A percentile compares a stretch with the other conserved stretches of the same genome.
phyloP scores from a whole-genome alignment of 2,113 vertebrate species.

The Cheilinus undulatus region DNA sequence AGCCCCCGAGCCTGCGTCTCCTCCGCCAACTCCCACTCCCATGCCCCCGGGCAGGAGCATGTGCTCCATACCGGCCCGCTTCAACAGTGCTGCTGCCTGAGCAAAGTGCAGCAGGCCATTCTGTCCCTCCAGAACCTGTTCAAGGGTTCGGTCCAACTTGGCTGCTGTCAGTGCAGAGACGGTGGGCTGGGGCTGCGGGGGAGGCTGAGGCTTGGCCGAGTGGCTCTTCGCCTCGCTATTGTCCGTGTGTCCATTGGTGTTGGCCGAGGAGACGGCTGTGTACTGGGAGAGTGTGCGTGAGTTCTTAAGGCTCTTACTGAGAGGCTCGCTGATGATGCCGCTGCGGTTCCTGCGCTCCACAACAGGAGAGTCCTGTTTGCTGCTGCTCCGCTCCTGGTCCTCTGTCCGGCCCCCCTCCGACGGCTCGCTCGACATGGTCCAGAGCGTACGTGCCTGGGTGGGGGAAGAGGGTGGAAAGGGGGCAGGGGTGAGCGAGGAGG shows the following conservation, averaged over 20 bases:
- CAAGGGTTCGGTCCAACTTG: constrained; percentile 94
- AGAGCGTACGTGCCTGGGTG: constrained; percentile 75
- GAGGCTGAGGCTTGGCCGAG: constrained; percentile 90
- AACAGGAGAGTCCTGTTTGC: constrained; percentile 85
- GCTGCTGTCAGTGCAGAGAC: constrained; percentile 83
- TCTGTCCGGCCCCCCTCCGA: constrained; percentile 90
- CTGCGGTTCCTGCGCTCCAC: constrained; percentile 94
- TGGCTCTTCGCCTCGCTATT: constrained; percentile 88
- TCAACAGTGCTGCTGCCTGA: constrained; percentile 95
- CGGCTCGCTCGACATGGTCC: constrained; percentile 94
- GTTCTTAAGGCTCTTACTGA: constrained; percentile 97
- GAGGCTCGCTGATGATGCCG: constrained; percentile 97
- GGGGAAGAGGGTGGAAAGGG: constrained; percentile 78
- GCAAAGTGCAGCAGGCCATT: constrained; percentile 96
- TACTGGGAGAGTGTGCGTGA: constrained; percentile 96
- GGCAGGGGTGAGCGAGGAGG: constrained; percentile 66
- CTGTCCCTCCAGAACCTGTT: constrained; percentile 95
- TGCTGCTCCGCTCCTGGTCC: constrained; percentile 85
- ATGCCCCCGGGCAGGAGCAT: constrained; percentile 93
- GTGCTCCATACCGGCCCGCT: constrained; percentile 97
- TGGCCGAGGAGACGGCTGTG: constrained; percentile 88
- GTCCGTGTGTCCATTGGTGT: constrained; percentile 88
- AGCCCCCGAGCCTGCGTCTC: constrained; percentile 89
- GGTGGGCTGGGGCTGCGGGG: constrained; percentile 86
- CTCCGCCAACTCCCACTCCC: constrained; percentile 89